phyloP scores from a whole-genome alignment of 2,113 vertebrate genomes.

The Dipodomys ordii region DNA sequence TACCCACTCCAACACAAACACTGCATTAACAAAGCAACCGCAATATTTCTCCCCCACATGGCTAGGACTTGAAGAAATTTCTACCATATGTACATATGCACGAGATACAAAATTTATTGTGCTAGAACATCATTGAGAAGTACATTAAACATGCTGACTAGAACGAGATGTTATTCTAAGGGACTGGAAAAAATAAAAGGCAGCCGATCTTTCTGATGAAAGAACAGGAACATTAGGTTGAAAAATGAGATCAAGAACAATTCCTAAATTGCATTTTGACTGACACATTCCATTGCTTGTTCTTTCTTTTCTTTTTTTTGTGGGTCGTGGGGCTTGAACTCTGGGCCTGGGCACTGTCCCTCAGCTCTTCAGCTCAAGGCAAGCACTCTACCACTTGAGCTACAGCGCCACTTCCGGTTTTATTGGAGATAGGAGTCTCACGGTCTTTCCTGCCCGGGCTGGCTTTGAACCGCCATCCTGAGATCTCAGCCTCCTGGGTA shows the following conservation, averaged over 20 bases:
- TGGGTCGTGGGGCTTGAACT: too few relatives aligned
- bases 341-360: too few relatives aligned
- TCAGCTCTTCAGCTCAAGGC: too few relatives aligned
- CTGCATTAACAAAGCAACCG: slow-evolving; percentile 82
- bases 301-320: too few relatives aligned
- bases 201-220: slow-evolving; percentile 77
- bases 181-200: slow-evolving; percentile 68
- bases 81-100: slow-evolving; percentile 81
- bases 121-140: slow-evolving; percentile 78
- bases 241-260: slow-evolving; percentile 67
- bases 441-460: too few relatives aligned
- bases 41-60: slow-evolving; percentile 78
- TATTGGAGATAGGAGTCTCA: too few relatives aligned
- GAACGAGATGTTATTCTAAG: slow-evolving; percentile 75
- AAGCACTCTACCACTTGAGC: too few relatives aligned
- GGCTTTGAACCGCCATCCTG: too few relatives aligned
- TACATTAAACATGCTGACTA: slow-evolving; percentile 76
- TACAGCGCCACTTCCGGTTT: too few relatives aligned
- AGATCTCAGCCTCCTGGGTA: too few relatives aligned
- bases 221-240: slow-evolving; percentile 66
- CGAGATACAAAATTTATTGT: slow-evolving; percentile 77
- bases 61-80: slow-evolving; percentile 75
- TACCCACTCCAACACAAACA: slow-evolving; percentile 80
- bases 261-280: slow-evolving; percentile 65
- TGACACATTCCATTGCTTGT: slow-evolving; percentile 55